Percentiles rank a stretch among this genome's conserved stretches.
phyloP scores from a whole-genome alignment of 1,140 invertebrate species.

The Tribolium madens region DNA sequence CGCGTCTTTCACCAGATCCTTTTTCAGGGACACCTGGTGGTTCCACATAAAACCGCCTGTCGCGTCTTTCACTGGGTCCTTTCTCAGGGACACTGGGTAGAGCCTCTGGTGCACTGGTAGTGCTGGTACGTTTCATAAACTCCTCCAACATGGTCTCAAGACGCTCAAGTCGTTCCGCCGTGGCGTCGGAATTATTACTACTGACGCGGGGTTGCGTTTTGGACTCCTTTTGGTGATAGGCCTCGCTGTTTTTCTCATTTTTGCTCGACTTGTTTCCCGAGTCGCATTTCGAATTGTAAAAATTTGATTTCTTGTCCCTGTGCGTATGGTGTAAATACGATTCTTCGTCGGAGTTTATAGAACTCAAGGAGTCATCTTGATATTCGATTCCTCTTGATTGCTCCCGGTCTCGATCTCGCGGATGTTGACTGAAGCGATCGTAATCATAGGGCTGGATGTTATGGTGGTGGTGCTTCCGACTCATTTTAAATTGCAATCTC shows the following conservation, averaged over 20 bases:
- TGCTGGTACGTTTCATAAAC: slow-evolving; percentile 46
- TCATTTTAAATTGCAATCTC: not conserved
- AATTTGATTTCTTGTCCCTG: not conserved
- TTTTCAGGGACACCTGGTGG: not conserved
- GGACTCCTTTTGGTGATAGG: slow-evolving; percentile 1
- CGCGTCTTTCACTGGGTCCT: too few relatives aligned
- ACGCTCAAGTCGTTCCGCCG: slow-evolving; percentile 49
- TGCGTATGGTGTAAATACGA: slow-evolving; percentile 16
- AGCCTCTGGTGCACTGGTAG: too few relatives aligned
- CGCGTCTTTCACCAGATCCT: too few relatives aligned
- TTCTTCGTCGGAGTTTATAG: slow-evolving; percentile 39
- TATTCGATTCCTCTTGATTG: slow-evolving; percentile 18
- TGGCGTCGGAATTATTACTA: not conserved
- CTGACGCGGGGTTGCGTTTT: not conserved
- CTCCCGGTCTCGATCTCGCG: not conserved
- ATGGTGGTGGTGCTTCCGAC: slow-evolving; percentile 2
- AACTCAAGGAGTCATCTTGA: slow-evolving; percentile 32
- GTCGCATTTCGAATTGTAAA: not conserved
- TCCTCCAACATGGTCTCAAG: slow-evolving; percentile 56
- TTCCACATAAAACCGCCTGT: too few relatives aligned
- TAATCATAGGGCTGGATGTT: slow-evolving; percentile 7
- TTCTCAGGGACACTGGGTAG: not conserved
- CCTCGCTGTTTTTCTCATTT: slow-evolving; percentile 16
- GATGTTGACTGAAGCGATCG: not conserved
- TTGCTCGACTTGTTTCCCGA: not conserved